These are phyloP conservation scores for Abrostola triplasia DNA, from an alignment of 2,888 invertebrate genomes.

Conservation along the genomic window DNA sequence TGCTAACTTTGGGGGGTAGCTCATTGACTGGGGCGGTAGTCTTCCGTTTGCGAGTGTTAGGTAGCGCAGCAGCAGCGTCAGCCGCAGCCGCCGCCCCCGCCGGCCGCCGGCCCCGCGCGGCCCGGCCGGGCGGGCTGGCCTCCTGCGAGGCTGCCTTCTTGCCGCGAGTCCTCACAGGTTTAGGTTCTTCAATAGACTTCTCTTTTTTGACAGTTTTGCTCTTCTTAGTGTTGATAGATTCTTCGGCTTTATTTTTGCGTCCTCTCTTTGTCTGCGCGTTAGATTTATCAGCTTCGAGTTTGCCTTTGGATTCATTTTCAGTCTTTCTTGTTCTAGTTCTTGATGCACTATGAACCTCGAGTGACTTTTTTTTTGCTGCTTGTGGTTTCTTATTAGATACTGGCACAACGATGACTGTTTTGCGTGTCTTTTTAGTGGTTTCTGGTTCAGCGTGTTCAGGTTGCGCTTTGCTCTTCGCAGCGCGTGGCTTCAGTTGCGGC, in stretches of 20 bases:
- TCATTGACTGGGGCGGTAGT: conserved; percentile 37
- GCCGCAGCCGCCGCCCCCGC: conserved; percentile 10
- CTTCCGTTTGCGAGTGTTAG: conserved; percentile 58
- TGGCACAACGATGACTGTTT: conserved; percentile 17
- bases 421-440: conserved; percentile 48
- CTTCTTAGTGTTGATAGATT: conserved; percentile 28
- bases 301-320: conserved; percentile 9
- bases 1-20: conserved; percentile 52
- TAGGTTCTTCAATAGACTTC: conserved; percentile 32
- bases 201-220: conserved; percentile 34
- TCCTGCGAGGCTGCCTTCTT: conserved; percentile 50
- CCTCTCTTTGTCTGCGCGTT: conserved; percentile 42
- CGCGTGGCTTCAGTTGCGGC: conserved; percentile 64
- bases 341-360: conserved; percentile 27
- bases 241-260: conserved; percentile 27
- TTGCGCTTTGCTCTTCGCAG: conserved; percentile 29
- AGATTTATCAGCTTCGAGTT: conserved; percentile 16
- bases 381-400: conserved; percentile 61
- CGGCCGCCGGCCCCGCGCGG: conserved; percentile 42
- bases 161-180: conserved; percentile 47
- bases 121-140: conserved; percentile 38
- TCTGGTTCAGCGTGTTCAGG: conserved; percentile 11
- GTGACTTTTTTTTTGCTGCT: conserved; percentile 15
- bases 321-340: conserved; percentile 48
- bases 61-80: conserved; percentile 19